phyloP scores from a whole-genome alignment of 2,797 vertebrate genomes.

The Arctocebus calabarensis region DNA sequence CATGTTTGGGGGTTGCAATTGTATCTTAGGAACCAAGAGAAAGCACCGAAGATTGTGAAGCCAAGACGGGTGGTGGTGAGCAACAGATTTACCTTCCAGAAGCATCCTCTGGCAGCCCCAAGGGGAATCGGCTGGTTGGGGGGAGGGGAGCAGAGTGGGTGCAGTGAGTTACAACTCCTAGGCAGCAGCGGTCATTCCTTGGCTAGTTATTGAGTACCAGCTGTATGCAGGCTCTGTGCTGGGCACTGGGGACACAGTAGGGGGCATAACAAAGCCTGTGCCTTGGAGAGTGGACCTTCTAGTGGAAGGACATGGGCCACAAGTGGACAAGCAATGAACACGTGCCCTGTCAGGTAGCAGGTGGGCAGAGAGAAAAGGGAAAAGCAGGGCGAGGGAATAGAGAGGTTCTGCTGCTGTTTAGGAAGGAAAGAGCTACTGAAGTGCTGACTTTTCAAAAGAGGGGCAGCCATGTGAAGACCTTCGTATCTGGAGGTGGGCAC shows the following conservation, averaged over 20 bases:
- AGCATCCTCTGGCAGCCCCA: background rate
- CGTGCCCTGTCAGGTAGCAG: accelerated
- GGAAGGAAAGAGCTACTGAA: background rate
- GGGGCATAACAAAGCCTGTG: background rate
- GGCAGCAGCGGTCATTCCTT: background rate
- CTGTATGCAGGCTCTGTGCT: background rate
- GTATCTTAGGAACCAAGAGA: background rate
- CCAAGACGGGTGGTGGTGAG: background rate
- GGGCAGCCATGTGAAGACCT: background rate
- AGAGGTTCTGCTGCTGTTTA: too few species aligned
- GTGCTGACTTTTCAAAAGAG: background rate
- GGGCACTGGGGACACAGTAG: background rate
- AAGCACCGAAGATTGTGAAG: background rate
- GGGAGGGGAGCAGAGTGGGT: background rate
- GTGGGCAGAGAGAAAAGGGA: background rate
- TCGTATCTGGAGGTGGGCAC: background rate
- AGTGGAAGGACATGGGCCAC: background rate
- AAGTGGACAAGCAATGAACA: too few species aligned
- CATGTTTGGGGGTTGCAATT: background rate
- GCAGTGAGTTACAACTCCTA: background rate
- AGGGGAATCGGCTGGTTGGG: background rate
- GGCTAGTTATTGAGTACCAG: background rate
- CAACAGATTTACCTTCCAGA: background rate
- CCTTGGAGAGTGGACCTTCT: background rate
- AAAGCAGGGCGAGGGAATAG: background rate